A percentile compares a stretch with the other conserved stretches of the same genome.
Conservation (phyloP, 2,888 invertebrate genomes). For the Agrochola lota region DNA sequence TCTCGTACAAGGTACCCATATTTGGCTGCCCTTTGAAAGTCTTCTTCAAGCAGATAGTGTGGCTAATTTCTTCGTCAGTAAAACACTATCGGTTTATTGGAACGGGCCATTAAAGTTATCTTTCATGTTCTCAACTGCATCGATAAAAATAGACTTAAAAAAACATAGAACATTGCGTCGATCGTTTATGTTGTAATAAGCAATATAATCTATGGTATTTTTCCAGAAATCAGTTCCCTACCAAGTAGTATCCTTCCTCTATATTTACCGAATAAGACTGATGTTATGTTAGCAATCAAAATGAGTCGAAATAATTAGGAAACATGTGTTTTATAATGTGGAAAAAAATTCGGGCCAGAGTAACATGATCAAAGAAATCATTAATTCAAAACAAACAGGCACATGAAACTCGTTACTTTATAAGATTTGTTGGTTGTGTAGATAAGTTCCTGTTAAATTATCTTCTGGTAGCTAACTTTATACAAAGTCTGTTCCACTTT, state of each 20-base stretch:
- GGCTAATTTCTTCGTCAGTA: slow-evolving; percentile 16
- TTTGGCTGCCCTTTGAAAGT: background rate
- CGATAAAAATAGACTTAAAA: slow-evolving; percentile 13
- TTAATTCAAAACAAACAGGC: slow-evolving; percentile 6
- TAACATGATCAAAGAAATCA: slow-evolving; percentile 27
- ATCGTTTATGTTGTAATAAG: background rate
- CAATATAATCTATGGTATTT: background rate
- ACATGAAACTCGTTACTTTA: background rate
- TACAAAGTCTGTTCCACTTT: background rate
- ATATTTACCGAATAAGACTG: background rate
- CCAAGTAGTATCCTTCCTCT: too few relatives aligned
- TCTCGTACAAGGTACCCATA: background rate
- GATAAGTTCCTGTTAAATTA: background rate
- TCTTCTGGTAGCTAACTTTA: background rate
- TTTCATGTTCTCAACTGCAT: slow-evolving; percentile 39
- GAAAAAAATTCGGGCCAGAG: background rate
- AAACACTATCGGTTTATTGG: slow-evolving; percentile 20
- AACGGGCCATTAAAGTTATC: slow-evolving; percentile 14
- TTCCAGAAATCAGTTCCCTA: background rate
- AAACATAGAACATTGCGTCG: background rate
- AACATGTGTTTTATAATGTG: slow-evolving; percentile 8
- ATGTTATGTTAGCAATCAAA: background rate
- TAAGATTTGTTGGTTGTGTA: background rate
- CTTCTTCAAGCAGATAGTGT: background rate
- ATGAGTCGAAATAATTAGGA: slow-evolving; percentile 13